Conservation (phyloP, 2,888 invertebrate genomes). For the Phasia obesa region DNA sequence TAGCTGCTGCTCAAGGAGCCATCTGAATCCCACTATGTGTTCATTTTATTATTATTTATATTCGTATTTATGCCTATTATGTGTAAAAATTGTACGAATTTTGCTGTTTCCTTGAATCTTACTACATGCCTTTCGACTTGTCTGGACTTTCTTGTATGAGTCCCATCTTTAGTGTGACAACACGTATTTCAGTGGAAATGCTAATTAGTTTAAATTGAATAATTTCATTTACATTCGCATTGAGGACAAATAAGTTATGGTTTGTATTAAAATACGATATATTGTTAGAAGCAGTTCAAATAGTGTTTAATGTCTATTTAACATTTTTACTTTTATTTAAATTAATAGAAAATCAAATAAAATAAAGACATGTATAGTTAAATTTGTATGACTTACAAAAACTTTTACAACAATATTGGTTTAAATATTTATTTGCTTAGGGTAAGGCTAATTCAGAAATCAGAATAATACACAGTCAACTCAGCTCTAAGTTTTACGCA, state of each 20-base stretch:
- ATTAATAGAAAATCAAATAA: too few species aligned
- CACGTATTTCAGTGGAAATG: slow-evolving; percentile 77
- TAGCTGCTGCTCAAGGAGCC: slow-evolving; percentile 69
- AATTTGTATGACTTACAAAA: too few species aligned
- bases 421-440: too few species aligned
- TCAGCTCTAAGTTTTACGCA: too few species aligned
- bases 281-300: not conserved
- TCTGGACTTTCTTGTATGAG: slow-evolving; percentile 64
- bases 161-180: slow-evolving; percentile 74
- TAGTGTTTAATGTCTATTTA: not conserved
- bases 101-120: slow-evolving; percentile 56
- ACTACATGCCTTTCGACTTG: slow-evolving; percentile 13
- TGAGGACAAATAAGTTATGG: not conserved
- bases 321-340: too few species aligned
- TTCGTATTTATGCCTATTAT: slow-evolving; percentile 36
- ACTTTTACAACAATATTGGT: too few species aligned
- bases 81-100: not conserved
- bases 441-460: too few species aligned
- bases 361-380: too few species aligned
- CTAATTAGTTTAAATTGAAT: slow-evolving; percentile 78
- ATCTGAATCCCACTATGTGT: slow-evolving; percentile 39
- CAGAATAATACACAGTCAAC: too few species aligned
- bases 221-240: slow-evolving; percentile 73
- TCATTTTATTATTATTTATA: slow-evolving; percentile 49
- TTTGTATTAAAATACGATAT: not conserved